These are phyloP conservation scores for Psittacara wagleri DNA, from an alignment of 2,113 vertebrate species.

Conservation along the genomic window DNA sequence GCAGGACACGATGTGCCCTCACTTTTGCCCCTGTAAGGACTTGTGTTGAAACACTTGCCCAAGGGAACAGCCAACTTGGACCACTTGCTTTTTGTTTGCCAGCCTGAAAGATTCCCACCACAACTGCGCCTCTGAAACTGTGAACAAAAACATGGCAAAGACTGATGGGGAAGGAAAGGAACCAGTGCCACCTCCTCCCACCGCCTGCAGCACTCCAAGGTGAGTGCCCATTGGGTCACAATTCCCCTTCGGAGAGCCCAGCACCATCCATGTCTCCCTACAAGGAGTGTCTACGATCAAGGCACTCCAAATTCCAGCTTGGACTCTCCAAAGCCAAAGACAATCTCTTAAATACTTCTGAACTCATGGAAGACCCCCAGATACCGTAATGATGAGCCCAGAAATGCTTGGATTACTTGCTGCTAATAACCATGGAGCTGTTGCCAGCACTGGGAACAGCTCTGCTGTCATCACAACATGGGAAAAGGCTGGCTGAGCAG, in stretches of 20 bases:
- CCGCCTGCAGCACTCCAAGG: not conserved
- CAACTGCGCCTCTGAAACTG: not conserved
- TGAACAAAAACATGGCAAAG: not conserved
- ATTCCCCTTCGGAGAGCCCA: not conserved
- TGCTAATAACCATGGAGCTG: not conserved
- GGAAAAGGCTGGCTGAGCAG: not conserved
- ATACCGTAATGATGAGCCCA: not conserved
- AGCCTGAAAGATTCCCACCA: not conserved
- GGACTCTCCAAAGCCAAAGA: not conserved
- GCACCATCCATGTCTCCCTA: not conserved
- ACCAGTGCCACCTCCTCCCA: not conserved
- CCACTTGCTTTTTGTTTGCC: not conserved
- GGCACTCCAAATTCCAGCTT: not conserved
- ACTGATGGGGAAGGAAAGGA: not conserved
- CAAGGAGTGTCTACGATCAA: not conserved
- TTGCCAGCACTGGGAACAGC: not conserved
- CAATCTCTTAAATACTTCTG: not conserved
- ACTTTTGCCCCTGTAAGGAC: not conserved
- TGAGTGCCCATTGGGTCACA: fast-evolving
- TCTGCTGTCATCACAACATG: not conserved
- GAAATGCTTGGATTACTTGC: not conserved
- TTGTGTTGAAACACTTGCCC: not conserved
- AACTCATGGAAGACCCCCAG: not conserved
- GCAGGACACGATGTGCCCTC: not conserved
- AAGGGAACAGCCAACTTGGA: not conserved